Evolutionary conservation across 2,113 vertebrate genomes (phyloP).

Genomic region (Ceratotherium simum): DNA sequence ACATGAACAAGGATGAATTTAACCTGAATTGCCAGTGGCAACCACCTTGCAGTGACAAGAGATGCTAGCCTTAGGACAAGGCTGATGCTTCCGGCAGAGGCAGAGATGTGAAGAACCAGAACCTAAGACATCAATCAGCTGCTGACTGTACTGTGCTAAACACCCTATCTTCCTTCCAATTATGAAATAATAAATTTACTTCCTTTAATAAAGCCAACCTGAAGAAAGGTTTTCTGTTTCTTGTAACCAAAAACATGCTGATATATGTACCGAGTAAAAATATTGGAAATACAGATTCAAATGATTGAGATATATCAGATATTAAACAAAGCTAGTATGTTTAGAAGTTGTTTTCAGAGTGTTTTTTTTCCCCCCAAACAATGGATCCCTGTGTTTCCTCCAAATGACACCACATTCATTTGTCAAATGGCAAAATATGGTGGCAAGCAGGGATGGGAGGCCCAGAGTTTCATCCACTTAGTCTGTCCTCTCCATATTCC

Average conservation of each 20-base stretch:
- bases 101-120: background rate
- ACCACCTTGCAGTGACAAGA: background rate
- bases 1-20: background rate
- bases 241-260: background rate
- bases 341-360: background rate
- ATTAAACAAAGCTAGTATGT: background rate
- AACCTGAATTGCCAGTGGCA: background rate
- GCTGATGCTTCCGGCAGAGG: background rate
- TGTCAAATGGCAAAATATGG: background rate
- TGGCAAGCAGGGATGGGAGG: background rate
- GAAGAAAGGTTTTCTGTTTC: background rate
- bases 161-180: background rate
- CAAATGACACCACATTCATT: background rate
- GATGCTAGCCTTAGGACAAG: background rate
- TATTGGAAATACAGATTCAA: background rate
- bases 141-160: background rate
- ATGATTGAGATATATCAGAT: background rate
- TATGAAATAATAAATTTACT: background rate
- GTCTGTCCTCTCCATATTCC: background rate
- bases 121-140: background rate
- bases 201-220: constrained; percentile 16
- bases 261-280: background rate
- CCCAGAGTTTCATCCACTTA: background rate
- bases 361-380: background rate
- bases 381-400: background rate